Base-by-base conservation (phyloP, 2,888 invertebrate species). In the Pollenia amentaria region DNA sequence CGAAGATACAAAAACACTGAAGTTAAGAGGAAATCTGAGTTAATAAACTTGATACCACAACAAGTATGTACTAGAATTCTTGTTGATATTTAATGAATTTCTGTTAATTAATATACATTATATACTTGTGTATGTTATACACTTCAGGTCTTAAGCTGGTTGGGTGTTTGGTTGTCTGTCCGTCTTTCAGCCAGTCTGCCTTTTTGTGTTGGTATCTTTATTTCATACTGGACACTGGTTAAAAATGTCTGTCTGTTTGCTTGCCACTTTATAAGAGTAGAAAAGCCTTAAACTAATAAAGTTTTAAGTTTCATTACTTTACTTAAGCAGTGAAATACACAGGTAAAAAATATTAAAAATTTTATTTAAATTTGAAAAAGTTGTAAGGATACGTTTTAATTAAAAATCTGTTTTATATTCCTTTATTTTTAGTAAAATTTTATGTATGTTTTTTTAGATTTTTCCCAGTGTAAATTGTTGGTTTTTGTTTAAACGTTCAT, bases 231-330 rank as follows among this genome's bases (percentile, higher is more conserved):
- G 75, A 78, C 78, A 65, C 87, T 89, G 46, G 46, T 18, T 51
- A 40, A 16, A 21, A 40, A 18, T 75, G 62, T 62, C 62, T n/a
- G 75, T 65, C 69, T 69, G 64, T 64, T 14, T 16, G 44, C 72
- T 29, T 80, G 44, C 73, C 67, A 79, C 48, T 57, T 60, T 77
- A 16, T 42, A 12, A 72, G 29, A 55, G 73, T n/a, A 72, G 42
- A 70, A 78, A 83, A 81, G 46, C 40, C 62, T 69, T 53, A 65
- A 67, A 76, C 70, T 82, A 77, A 84, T 72, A 84, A 81, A 87
- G 87, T 87, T 67, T 87, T 81, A 87, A 81, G 84, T 87, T 87
- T 84, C 87, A 78, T 67, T 81, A 62, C 53, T 69, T n/a, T 16
- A 55, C 60, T 62, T 46, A 16, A 60, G 65, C 9, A 18, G 16